Conservation (phyloP, 2,888 invertebrate genomes). For the Isotomurus palustris region DNA sequence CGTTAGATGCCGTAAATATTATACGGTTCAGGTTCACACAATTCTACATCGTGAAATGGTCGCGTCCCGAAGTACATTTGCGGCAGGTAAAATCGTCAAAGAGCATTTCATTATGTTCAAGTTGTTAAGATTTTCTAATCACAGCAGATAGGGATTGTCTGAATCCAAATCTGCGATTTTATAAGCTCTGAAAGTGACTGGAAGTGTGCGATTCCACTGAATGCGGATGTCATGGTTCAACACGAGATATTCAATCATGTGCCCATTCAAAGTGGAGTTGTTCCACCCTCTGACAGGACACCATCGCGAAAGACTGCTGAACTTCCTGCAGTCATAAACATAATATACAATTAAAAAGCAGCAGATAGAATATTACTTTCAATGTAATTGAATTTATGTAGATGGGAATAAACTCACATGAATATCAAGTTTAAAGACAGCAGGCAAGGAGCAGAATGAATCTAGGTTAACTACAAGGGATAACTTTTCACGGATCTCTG, state of each 20-base stretch:
- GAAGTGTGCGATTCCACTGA: constrained; percentile 69
- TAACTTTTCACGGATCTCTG: constrained; percentile 67
- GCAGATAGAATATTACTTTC: too few relatives aligned
- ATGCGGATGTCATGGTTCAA: constrained; percentile 60
- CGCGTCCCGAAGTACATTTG: constrained; percentile 60
- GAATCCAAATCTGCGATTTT: constrained; percentile 70
- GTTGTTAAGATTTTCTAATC: constrained; percentile 70
- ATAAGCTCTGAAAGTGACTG: constrained; percentile 67
- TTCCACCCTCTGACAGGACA: constrained; percentile 86
- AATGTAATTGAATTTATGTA: too few relatives aligned
- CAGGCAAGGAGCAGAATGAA: constrained; percentile 77
- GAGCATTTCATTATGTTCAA: constrained; percentile 53
- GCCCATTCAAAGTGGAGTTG: constrained; percentile 71
- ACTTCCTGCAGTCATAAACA: constrained; percentile 57
- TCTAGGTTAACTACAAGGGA: constrained; percentile 74
- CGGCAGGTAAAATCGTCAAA: constrained; percentile 48
- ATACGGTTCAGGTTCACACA: too few relatives aligned
- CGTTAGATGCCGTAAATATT: background rate
- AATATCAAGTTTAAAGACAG: constrained; percentile 76
- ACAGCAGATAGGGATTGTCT: constrained; percentile 76
- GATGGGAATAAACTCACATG: constrained; percentile 56
- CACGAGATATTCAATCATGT: constrained; percentile 77
- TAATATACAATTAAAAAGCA: background rate
- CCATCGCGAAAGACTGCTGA: constrained; percentile 77
- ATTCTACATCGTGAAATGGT: constrained; percentile 71